A percentile compares a stretch with the other conserved stretches of the same genome.
Evolutionary conservation across 2,113 vertebrate genomes (phyloP).

Genomic region (Chascanopsetta lugubris): DNA sequence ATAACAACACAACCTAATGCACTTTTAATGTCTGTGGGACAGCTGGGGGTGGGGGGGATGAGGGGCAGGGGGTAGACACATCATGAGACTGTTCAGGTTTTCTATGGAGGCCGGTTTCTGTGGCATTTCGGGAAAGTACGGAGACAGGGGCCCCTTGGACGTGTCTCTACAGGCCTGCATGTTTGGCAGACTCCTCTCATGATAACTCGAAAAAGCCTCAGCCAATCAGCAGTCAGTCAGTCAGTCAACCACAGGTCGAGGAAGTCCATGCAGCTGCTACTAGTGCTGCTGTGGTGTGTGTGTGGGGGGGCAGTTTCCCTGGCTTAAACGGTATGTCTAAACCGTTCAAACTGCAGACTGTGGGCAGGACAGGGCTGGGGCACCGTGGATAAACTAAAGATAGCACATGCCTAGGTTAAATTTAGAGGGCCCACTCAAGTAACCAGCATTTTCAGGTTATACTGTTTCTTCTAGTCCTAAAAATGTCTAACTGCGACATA

Average conservation of each 20-base stretch:
- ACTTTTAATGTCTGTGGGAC: conserved; percentile 58
- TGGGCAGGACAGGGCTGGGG: conserved; percentile 63
- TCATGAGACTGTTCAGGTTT: conserved; percentile 52
- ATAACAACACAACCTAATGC: conserved; percentile 36
- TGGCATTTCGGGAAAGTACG: conserved; percentile 61
- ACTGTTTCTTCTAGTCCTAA: conserved; percentile 38
- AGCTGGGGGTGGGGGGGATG: too few species aligned
- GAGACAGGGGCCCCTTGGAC: conserved; percentile 58
- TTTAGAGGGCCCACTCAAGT: conserved; percentile 68
- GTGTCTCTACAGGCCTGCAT: conserved; percentile 74
- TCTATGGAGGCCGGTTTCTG: conserved; percentile 70
- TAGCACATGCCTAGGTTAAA: conserved; percentile 63
- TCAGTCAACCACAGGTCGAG: conserved; percentile 83
- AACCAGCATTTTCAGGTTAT: conserved; percentile 60
- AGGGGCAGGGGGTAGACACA: conserved; percentile 66
- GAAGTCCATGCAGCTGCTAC: conserved; percentile 74
- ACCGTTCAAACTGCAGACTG: conserved; percentile 65
- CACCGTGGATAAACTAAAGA: conserved; percentile 66
- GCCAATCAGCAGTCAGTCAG: conserved; percentile 69
- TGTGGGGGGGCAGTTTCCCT: conserved; percentile 50
- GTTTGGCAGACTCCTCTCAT: conserved; percentile 51
- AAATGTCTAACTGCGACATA: conserved; percentile 17
- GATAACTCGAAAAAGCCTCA: conserved; percentile 74
- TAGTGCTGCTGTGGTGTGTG: conserved; percentile 54
- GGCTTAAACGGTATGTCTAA: conserved; percentile 62